Evolutionary conservation across 2,113 vertebrate species (phyloP).

Genomic region (Grammomys surdaster): DNA sequence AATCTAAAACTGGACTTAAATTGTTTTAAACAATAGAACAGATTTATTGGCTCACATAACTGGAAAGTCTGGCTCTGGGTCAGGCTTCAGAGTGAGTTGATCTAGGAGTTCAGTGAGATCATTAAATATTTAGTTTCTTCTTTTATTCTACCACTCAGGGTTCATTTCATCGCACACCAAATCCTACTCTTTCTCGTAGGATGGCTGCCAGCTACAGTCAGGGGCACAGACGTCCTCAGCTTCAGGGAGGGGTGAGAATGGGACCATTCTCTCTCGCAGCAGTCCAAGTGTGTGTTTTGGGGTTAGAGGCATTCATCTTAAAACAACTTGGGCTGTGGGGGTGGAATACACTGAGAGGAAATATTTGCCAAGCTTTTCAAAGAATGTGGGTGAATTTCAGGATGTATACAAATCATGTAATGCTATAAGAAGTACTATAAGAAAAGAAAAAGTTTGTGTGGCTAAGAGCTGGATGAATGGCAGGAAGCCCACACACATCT

Average conservation of each 20-base stretch:
- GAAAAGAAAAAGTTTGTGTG: not conserved
- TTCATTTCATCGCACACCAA: constrained; percentile 34
- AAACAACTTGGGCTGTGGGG: not conserved
- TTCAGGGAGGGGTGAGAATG: not conserved
- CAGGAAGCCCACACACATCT: not conserved
- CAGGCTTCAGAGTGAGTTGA: constrained; percentile 54
- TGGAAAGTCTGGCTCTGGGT: constrained; percentile 52
- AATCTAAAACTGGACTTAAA: constrained; percentile 51
- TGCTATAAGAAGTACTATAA: not conserved
- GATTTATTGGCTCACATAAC: constrained; percentile 44
- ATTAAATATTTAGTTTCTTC: constrained; percentile 71
- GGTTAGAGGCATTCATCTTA: not conserved
- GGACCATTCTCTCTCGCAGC: not conserved
- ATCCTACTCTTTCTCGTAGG: constrained; percentile 10
- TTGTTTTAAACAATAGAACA: constrained; percentile 4
- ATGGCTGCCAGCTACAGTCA: not conserved
- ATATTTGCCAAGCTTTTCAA: not conserved
- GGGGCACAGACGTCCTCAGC: not conserved
- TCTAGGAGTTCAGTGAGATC: constrained; percentile 35
- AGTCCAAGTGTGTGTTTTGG: not conserved
- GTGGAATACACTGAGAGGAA: not conserved
- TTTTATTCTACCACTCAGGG: constrained; percentile 48
- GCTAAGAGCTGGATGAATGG: not conserved
- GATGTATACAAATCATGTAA: not conserved
- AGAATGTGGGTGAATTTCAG: not conserved